phyloP scores from a whole-genome alignment of 2,888 invertebrate genomes.

The Rhamnusium bicolor region DNA sequence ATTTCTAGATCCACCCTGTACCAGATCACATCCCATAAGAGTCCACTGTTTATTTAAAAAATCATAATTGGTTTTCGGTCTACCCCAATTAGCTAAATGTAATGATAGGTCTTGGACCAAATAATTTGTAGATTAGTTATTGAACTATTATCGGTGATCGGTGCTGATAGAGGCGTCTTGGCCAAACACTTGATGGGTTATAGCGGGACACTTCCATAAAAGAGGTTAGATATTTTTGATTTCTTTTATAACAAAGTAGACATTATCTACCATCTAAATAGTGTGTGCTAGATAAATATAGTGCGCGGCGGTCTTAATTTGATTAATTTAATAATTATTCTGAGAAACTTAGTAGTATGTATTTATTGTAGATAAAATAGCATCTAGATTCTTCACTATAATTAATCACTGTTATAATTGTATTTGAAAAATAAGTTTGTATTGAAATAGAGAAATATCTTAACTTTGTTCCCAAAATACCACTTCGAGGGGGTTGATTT shows the following conservation, averaged over 20 bases:
- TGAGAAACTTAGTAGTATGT: background rate
- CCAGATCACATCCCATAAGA: conserved; percentile 42
- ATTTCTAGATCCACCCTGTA: conserved; percentile 29
- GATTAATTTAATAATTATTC: conserved; percentile 7
- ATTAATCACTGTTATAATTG: too few species aligned
- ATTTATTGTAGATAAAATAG: too few species aligned
- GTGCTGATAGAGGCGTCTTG: conserved; percentile 65
- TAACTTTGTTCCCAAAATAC: too few species aligned
- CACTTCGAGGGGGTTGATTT: too few species aligned
- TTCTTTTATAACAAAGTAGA: conserved; percentile 36
- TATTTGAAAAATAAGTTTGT: too few species aligned
- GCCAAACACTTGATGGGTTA: conserved; percentile 50
- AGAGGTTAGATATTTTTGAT: background rate
- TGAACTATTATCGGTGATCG: conserved; percentile 68
- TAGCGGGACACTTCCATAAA: conserved; percentile 28
- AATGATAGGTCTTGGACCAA: conserved; percentile 67
- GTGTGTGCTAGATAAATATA: conserved; percentile 16
- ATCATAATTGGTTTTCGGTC: conserved; percentile 68
- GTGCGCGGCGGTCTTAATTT: background rate
- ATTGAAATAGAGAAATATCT: too few species aligned
- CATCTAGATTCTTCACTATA: too few species aligned
- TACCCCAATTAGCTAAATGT: conserved; percentile 69
- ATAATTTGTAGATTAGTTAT: conserved; percentile 68
- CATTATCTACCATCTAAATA: conserved; percentile 28
- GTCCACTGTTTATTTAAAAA: conserved; percentile 65